phyloP scores from a whole-genome alignment of 2,888 invertebrate species.

The Clanis bilineata region DNA sequence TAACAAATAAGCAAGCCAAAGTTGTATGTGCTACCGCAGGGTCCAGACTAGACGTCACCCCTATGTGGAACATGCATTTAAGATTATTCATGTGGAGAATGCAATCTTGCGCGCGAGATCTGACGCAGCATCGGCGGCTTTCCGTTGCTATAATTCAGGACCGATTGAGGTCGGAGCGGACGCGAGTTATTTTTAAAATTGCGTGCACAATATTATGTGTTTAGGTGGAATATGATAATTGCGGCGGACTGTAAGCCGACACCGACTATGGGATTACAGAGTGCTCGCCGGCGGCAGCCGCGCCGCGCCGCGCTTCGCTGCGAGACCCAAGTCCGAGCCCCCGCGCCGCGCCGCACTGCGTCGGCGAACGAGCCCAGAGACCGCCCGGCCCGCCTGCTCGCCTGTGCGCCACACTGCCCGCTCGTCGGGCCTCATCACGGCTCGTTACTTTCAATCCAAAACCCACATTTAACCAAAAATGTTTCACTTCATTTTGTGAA shows the following conservation, averaged over 20 bases:
- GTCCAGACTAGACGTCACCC: conserved; percentile 18
- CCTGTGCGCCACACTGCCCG: conserved; percentile 23
- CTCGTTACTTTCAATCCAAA: conserved; percentile 42
- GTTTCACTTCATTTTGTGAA: conserved; percentile 2
- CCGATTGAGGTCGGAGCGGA: conserved; percentile 74
- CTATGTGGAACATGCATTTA: conserved; percentile 37
- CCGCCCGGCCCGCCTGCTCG: conserved; percentile 27
- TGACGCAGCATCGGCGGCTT: conserved; percentile 44
- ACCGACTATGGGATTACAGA: conserved; percentile 78
- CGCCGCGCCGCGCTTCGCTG: conserved; percentile 75
- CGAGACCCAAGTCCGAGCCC: conserved; percentile 30
- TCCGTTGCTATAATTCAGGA: conserved; percentile 69
- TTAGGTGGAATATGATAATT: conserved; percentile 82
- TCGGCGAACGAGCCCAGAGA: conserved; percentile 52
- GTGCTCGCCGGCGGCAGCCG: conserved; percentile 47
- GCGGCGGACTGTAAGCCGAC: conserved; percentile 76
- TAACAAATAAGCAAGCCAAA: conserved; percentile 17
- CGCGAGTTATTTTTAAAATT: conserved; percentile 80
- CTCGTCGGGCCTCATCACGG: conserved; percentile 44
- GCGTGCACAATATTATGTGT: conserved; percentile 81
- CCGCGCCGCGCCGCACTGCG: conserved; percentile 69
- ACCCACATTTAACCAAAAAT: conserved; percentile 4
- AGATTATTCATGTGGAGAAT: conserved; percentile 51
- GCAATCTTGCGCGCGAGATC: conserved; percentile 17
- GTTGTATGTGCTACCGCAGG: conserved; percentile 18